Conservation (phyloP, 2,888 invertebrate genomes). For the Sarcophaga caerulescens region DNA sequence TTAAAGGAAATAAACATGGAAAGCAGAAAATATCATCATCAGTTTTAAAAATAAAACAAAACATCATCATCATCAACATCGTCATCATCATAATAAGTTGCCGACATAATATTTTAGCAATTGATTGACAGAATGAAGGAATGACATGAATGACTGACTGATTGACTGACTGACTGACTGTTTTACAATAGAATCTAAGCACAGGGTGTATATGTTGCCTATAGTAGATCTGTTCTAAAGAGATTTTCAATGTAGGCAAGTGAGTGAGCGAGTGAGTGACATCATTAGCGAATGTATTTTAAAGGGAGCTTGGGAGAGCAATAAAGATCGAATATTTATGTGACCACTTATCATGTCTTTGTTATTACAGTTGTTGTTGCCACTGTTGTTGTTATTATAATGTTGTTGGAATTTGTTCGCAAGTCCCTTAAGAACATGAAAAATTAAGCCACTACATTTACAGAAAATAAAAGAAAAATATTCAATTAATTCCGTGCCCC, state of each 20-base stretch:
- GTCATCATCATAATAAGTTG: not conserved
- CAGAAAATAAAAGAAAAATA: not conserved
- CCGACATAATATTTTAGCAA: constrained; percentile 12
- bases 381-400: too few species aligned
- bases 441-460: constrained; percentile 14
- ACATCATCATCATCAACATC: not conserved
- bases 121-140: constrained; percentile 20
- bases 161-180: too few species aligned
- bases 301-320: not conserved
- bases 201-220: not conserved
- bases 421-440: constrained; percentile 31
- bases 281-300: not conserved
- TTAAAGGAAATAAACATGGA: too few species aligned
- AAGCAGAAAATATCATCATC: too few species aligned
- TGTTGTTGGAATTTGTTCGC: too few species aligned
- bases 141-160: too few species aligned
- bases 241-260: not conserved
- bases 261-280: not conserved
- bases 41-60: not conserved
- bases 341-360: not conserved
- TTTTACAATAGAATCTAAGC: too few species aligned
- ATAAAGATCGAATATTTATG: not conserved
- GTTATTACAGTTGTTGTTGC: constrained; percentile 3
- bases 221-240: not conserved
- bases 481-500: not conserved